Conservation (phyloP, 1,140 invertebrate species). For the Pachypsylla venusta region DNA sequence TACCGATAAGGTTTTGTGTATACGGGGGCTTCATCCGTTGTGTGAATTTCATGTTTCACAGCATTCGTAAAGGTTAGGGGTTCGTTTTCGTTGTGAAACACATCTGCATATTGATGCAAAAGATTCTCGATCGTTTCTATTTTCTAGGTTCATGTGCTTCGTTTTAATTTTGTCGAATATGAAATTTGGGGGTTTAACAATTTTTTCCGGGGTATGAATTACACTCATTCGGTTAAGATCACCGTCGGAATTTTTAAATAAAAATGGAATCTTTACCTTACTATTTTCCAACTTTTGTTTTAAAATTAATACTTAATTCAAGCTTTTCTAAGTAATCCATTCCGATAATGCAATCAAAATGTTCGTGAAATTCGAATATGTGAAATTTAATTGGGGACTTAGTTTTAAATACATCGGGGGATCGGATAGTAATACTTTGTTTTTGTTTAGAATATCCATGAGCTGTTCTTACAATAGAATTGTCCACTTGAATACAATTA, state of each 20-base stretch:
- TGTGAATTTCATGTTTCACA: slow-evolving; percentile 11
- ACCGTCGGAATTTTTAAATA: neutral
- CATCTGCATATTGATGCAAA: neutral
- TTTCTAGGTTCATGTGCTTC: neutral
- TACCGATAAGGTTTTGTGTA: slow-evolving; percentile 21
- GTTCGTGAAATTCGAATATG: neutral
- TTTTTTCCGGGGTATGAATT: neutral
- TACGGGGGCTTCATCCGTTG: slow-evolving; percentile 15
- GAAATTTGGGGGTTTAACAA: neutral
- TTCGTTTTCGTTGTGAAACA: slow-evolving; percentile 7
- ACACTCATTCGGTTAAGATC: neutral
- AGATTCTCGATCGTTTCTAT: neutral
- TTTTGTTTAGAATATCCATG: neutral
- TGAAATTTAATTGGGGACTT: neutral
- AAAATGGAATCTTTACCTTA: neutral
- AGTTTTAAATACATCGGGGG: neutral
- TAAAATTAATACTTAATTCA: neutral
- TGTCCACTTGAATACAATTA: neutral
- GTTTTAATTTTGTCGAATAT: neutral
- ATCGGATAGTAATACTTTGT: neutral
- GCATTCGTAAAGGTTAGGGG: neutral
- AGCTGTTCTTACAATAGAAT: neutral
- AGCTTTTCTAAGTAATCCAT: neutral
- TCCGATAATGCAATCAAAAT: neutral
- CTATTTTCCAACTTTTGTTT: neutral